Percentiles rank a stretch among this genome's conserved stretches.
These are phyloP conservation scores for Chelmon rostratus DNA, from an alignment of 2,797 vertebrate genomes.

Conservation along the genomic window DNA sequence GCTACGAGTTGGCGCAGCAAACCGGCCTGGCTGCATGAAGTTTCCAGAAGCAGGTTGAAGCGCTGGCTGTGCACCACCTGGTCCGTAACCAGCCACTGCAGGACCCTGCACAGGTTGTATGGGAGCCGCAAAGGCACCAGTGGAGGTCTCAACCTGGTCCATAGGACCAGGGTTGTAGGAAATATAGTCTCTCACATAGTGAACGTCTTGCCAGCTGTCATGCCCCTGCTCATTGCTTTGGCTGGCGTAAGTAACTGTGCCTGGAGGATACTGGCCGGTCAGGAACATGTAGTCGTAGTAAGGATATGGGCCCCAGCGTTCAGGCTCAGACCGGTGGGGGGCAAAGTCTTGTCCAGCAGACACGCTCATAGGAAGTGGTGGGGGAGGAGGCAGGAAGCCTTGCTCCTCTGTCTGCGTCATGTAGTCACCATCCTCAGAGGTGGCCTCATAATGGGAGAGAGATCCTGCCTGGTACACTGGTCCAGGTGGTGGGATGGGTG, in stretches of 20 bases:
- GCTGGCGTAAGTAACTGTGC: conserved; percentile 25
- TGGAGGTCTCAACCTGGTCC: background rate
- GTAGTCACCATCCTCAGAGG: background rate
- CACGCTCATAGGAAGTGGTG: fast-evolving
- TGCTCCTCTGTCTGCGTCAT: background rate
- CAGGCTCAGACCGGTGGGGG: background rate
- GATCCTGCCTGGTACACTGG: conserved; percentile 27
- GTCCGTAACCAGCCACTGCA: background rate
- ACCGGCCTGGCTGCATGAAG: background rate
- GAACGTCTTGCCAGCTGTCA: conserved; percentile 2
- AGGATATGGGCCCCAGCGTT: background rate
- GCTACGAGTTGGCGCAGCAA: no score
- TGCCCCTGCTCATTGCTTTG: conserved; percentile 17
- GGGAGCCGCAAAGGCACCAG: background rate
- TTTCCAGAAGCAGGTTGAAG: no score
- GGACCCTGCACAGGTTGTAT: no score
- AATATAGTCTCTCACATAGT: background rate
- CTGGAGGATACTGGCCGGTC: conserved; percentile 15
- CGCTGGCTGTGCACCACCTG: background rate
- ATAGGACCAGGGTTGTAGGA: background rate
- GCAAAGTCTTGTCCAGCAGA: background rate
- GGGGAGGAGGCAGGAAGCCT: background rate
- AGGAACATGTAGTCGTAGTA: conserved; percentile 26
- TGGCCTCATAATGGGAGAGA: background rate
- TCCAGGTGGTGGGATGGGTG: background rate